phyloP scores from a whole-genome alignment of 2,113 vertebrate species.

The Tor tambroides region DNA sequence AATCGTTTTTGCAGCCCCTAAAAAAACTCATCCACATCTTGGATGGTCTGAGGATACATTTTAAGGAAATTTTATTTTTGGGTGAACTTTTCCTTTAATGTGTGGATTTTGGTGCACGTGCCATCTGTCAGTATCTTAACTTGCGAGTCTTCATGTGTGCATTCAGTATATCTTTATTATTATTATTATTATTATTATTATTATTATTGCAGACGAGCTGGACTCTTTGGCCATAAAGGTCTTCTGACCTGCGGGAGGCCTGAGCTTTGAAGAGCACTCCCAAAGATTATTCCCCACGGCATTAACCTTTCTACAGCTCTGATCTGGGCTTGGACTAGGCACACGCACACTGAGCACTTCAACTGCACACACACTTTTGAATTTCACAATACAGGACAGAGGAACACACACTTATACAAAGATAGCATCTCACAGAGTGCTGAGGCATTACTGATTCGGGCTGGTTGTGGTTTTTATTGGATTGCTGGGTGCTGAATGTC shows the following conservation, averaged over 20 bases:
- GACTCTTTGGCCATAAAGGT: conserved; percentile 70
- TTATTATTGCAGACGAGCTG: conserved; percentile 59
- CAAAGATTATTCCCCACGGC: conserved; percentile 75
- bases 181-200: conserved; percentile 71
- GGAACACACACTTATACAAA: neutral
- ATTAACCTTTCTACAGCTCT: conserved; percentile 79
- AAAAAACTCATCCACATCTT: too few species aligned
- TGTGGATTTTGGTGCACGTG: too few species aligned
- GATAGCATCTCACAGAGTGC: neutral
- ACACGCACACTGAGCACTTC: neutral
- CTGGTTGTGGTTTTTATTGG: neutral
- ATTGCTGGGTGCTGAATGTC: neutral
- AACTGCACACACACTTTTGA: neutral
- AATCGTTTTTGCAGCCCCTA: too few species aligned
- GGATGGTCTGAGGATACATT: too few species aligned
- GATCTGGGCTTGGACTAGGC: conserved; percentile 64
- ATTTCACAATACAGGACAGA: neutral
- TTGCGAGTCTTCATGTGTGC: neutral
- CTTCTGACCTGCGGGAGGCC: conserved; percentile 71
- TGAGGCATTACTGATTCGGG: neutral
- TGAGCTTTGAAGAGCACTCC: conserved; percentile 75
- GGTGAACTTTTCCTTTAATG: too few species aligned
- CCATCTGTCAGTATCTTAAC: too few species aligned
- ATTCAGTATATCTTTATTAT: neutral
- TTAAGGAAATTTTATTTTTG: too few species aligned